Base-by-base conservation (phyloP, 2,888 invertebrate genomes). In the Ormyrus labotus region DNA sequence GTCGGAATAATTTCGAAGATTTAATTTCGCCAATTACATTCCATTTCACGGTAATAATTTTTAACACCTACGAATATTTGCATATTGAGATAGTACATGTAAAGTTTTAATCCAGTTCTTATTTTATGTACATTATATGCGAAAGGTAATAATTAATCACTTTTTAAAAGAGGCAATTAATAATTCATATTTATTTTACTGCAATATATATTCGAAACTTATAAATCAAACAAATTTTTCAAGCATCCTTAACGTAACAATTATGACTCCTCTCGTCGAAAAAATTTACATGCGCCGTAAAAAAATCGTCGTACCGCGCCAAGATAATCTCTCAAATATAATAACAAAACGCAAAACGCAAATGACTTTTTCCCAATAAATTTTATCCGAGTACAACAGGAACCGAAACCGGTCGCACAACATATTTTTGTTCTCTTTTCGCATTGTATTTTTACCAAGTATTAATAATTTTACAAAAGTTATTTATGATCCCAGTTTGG, bases 381-480 rank as follows among this genome's bases (percentile, higher is more conserved):
- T 68, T 78, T 78, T 63, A 73, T 70, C 70, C 55, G 48, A 55
- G 48, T 55, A 11, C 10, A 60, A 34, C 53, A 55, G 51, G 69
- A 65, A 75, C 34, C 47, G 13, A 65, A 80, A 75, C 80, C 80
- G 75, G 80, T 80, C 75, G 58, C 5, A 11, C 34, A 51, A 7
- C 53, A 61, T 34, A 34, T 67, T 53, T 19, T 63, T 65, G 7
- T 70, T 71, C 64, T 61, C 64, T 60, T 80, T 64, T 13, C 60
- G 65, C 69, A 47, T 75, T 74, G 60, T 70, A 75, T 80, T 80
- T 74, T 80, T 80, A 58, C 47, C 34, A 70, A 75, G 70, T 80
- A 70, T 75, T 65, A 80, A 80, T 70, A 60, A 75, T 80, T 80
- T 80, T 74, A 70, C 48, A 75, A 68, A 74, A 70, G 58, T 80